These are phyloP conservation scores for Hippocampus abdominalis DNA, from an alignment of 2,113 vertebrate genomes.

Conservation along the genomic window DNA sequence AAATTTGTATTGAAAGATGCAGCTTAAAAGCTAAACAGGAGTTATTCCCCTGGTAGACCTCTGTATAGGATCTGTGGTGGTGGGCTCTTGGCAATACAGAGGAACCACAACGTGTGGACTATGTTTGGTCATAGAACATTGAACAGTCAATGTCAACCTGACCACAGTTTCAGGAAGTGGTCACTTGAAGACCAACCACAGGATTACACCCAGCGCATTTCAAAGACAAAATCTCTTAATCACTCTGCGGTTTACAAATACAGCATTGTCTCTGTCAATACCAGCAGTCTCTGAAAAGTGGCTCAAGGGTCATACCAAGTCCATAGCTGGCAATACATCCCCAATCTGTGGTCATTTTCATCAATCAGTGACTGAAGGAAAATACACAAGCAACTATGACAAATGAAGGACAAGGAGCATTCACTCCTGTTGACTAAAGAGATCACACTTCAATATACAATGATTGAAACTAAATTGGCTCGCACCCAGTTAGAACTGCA, in stretches of 20 bases:
- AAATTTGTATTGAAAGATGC: slow-evolving; percentile 77
- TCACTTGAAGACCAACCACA: slow-evolving; percentile 11
- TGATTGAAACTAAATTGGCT: not conserved
- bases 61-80: slow-evolving; percentile 48
- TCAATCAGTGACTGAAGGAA: not conserved
- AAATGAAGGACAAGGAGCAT: not conserved
- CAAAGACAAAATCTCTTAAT: not conserved
- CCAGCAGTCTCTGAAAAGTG: not conserved
- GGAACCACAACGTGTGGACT: slow-evolving; percentile 48
- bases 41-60: slow-evolving; percentile 59
- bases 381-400: not conserved
- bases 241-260: not conserved
- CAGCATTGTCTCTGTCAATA: not conserved
- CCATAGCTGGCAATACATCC: not conserved
- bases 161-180: slow-evolving; percentile 19
- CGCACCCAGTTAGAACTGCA: too few relatives aligned
- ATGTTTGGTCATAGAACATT: slow-evolving; percentile 42
- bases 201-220: not conserved
- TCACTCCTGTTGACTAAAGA: not conserved
- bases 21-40: slow-evolving; percentile 71
- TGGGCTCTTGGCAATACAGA: slow-evolving; percentile 56
- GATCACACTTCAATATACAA: not conserved
- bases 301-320: not conserved
- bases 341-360: not conserved
- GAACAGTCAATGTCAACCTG: slow-evolving; percentile 29